Conservation (phyloP, 2,797 vertebrate species). For the Dryobates pubescens region DNA sequence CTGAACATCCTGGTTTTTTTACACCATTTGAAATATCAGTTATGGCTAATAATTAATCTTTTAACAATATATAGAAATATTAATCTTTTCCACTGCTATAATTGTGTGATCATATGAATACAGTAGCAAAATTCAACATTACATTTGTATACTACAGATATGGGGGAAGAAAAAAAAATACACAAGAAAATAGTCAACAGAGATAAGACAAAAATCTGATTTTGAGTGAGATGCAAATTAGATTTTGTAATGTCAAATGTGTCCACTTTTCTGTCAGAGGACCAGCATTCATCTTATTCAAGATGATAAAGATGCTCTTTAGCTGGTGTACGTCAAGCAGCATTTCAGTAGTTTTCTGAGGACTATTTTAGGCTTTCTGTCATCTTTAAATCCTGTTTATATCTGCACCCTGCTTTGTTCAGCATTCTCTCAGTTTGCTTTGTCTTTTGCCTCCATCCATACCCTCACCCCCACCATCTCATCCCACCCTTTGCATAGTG, state of each 20-base stretch:
- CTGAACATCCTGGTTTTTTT: neutral
- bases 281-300: neutral
- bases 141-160: neutral
- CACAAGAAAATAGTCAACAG: neutral
- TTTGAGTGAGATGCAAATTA: neutral
- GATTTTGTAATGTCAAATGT: neutral
- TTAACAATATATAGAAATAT: neutral
- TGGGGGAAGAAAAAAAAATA: rapidly evolving
- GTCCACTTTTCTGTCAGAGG: neutral
- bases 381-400: neutral
- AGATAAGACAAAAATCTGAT: neutral
- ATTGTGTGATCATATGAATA: neutral
- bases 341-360: neutral
- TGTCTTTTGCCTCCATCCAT: neutral
- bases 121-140: neutral
- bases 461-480: neutral
- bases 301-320: neutral
- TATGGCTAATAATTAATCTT: neutral
- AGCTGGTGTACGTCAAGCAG: neutral
- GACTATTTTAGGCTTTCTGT: neutral
- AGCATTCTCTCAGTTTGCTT: neutral
- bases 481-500: neutral
- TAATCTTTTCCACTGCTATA: neutral
- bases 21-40: neutral
- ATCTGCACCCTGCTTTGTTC: neutral